A percentile compares a stretch with the other conserved stretches of the same genome.
Conservation (phyloP, 2,888 invertebrate genomes). For the Macrosiphum euphorbiae region DNA sequence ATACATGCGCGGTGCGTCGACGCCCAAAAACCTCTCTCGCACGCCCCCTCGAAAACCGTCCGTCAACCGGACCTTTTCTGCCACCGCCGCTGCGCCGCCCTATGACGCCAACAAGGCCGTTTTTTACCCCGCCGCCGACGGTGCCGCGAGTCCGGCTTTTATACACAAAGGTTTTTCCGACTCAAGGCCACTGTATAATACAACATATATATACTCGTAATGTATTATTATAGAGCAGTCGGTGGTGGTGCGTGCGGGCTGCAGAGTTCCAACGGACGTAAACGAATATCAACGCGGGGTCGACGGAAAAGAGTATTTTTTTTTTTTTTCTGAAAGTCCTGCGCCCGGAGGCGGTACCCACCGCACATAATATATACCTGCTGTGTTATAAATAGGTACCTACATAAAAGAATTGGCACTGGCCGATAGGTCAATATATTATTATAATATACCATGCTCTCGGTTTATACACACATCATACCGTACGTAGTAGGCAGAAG, state of each 20-base stretch:
- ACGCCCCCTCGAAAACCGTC: conserved; percentile 50
- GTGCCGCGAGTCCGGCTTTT: neutral
- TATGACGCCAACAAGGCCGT: conserved; percentile 16
- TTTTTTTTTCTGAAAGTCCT: neutral
- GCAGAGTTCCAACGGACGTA: neutral
- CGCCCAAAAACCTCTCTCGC: conserved; percentile 48
- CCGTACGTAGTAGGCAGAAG: neutral
- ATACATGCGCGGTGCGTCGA: neutral
- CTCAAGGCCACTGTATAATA: neutral
- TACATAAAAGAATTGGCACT: neutral
- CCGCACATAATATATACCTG: neutral
- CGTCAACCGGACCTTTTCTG: conserved; percentile 39
- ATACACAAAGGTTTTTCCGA: neutral
- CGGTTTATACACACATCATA: neutral
- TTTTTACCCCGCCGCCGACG: conserved; percentile 4
- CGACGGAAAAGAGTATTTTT: neutral
- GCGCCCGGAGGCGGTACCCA: neutral
- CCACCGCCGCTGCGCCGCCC: neutral
- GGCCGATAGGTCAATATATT: neutral
- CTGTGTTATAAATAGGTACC: neutral
- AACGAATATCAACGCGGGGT: neutral
- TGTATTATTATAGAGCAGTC: neutral
- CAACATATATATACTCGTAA: neutral
- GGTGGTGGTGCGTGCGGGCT: neutral
- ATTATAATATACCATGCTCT: neutral